Conservation (phyloP, 2,797 vertebrate genomes). For the Tokudaia tokunoshimensis region DNA sequence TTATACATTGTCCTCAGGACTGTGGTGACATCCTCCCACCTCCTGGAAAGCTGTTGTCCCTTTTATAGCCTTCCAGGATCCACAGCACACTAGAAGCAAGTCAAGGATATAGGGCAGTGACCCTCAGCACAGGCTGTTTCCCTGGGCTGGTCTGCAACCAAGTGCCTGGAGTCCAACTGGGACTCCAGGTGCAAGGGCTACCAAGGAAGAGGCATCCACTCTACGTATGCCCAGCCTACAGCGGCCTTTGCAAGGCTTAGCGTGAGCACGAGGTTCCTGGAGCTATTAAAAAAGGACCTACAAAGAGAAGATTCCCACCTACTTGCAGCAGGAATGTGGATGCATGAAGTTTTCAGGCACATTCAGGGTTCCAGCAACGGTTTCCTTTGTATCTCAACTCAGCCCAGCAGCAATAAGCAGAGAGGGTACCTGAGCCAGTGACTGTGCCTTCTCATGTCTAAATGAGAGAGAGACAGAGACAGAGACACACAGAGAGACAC, state of each 20-base stretch:
- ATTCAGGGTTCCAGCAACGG: background rate
- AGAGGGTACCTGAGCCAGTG: background rate
- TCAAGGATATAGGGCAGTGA: background rate
- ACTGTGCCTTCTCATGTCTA: background rate
- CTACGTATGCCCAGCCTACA: rapidly evolving
- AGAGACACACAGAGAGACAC: background rate
- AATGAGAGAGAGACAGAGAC: background rate
- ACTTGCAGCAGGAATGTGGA: background rate
- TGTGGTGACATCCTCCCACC: background rate
- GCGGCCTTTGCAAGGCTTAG: background rate
- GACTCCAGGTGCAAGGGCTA: rapidly evolving
- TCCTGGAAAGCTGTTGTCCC: background rate
- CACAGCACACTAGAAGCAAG: background rate
- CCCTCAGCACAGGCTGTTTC: background rate
- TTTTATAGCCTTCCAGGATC: background rate
- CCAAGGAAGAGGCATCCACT: background rate
- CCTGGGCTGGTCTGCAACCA: background rate
- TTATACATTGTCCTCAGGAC: background rate
- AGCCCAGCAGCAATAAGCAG: background rate
- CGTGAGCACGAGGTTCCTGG: rapidly evolving
- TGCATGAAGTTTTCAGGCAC: background rate
- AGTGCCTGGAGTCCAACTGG: background rate
- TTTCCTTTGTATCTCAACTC: background rate
- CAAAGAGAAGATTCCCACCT: background rate
- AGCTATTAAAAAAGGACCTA: background rate